Conservation (phyloP, 2,113 vertebrate genomes). For the Craseonycteris thonglongyai region DNA sequence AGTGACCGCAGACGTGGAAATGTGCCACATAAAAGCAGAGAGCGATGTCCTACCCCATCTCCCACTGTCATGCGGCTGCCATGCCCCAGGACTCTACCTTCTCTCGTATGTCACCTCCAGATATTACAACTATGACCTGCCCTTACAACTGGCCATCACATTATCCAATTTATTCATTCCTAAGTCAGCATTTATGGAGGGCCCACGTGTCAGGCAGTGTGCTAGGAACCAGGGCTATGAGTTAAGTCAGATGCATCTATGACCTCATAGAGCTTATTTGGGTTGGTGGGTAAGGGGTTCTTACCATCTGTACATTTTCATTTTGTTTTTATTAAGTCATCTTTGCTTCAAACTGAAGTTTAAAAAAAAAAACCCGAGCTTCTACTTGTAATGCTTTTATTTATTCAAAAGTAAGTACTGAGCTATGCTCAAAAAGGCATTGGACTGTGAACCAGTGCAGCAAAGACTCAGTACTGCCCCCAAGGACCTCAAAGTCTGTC, state of each 20-base stretch:
- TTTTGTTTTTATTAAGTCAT: background rate
- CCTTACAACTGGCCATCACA: background rate
- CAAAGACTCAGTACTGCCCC: background rate
- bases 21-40: background rate
- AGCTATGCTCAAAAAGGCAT: background rate
- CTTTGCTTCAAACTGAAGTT: background rate
- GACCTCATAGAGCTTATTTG: background rate
- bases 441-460: background rate
- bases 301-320: background rate
- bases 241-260: background rate
- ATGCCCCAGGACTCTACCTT: accelerated
- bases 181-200: background rate
- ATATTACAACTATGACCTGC: background rate
- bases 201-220: background rate
- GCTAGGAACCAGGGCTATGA: background rate
- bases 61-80: accelerated
- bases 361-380: background rate
- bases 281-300: no score
- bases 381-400: background rate
- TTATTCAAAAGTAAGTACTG: background rate
- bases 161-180: background rate
- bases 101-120: background rate
- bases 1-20: background rate
- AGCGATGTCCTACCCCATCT: background rate
- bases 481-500: background rate